phyloP scores from a whole-genome alignment of 2,797 vertebrate species.

The Galagoides demidoff region DNA sequence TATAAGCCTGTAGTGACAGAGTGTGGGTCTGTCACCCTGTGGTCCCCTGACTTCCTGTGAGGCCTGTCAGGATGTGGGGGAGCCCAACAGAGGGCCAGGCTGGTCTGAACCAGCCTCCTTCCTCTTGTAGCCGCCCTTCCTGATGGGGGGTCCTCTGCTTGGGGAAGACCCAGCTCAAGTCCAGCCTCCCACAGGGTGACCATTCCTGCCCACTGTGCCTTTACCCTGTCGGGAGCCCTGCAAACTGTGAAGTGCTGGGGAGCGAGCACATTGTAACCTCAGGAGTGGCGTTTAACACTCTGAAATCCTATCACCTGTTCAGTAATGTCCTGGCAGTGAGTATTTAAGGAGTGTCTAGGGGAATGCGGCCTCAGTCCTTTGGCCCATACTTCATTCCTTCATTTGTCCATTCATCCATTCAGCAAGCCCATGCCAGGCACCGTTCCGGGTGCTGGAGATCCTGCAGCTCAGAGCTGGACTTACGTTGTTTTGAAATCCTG shows the following conservation, averaged over 20 bases:
- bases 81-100: not conserved
- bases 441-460: not conserved
- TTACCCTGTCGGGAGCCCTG: not conserved
- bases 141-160: not conserved
- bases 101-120: not conserved
- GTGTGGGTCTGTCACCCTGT: accelerated
- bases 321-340: not conserved
- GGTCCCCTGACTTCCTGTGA: not conserved
- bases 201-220: not conserved
- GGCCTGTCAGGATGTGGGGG: not conserved
- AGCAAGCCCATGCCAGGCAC: not conserved
- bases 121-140: too few relatives aligned
- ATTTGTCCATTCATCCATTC: not conserved
- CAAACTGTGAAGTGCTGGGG: too few relatives aligned
- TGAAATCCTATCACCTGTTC: not conserved
- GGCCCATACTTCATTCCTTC: not conserved
- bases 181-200: not conserved
- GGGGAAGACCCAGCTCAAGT: not conserved
- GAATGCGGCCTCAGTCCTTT: not conserved
- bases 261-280: not conserved
- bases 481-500: not conserved
- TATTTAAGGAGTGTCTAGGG: not conserved
- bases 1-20: not conserved
- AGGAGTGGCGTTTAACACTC: not conserved
- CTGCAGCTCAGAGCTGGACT: not conserved